Percentiles rank a stretch among this genome's conserved stretches.
Evolutionary conservation across 1,140 invertebrate species (phyloP).

Genomic region (Caenorhabditis remanei): DNA sequence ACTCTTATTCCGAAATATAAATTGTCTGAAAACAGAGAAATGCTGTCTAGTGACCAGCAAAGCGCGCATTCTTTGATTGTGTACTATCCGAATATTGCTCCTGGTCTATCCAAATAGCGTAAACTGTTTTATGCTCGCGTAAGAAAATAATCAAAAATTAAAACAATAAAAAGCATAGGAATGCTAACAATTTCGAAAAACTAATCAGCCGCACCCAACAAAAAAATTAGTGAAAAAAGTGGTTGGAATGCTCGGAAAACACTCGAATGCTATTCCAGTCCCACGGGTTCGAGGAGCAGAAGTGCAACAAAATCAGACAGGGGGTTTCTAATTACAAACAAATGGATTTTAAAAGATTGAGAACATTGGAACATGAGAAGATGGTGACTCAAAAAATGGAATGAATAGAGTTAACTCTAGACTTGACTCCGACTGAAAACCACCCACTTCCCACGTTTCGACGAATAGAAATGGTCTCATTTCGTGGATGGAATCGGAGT

Average conservation of each 20-base stretch:
- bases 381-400: neutral
- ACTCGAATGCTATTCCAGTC: neutral
- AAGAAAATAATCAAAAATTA: no score
- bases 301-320: neutral
- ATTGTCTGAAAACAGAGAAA: no score
- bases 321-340: slow-evolving; percentile 16
- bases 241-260: neutral
- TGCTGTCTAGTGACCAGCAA: no score
- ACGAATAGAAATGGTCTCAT: neutral
- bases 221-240: no score
- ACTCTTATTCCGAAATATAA: no score
- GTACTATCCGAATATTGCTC: no score
- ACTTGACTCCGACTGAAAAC: neutral
- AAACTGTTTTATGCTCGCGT: no score
- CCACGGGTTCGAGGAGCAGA: neutral
- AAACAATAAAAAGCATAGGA: no score
- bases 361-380: slow-evolving; percentile 39
- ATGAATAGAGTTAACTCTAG: neutral
- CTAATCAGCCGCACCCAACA: no score
- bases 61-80: no score
- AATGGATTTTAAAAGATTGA: neutral
- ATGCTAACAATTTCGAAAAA: no score
- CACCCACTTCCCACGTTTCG: slow-evolving; percentile 37
- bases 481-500: neutral
- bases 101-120: no score